phyloP scores from a whole-genome alignment of 2,797 vertebrate genomes.

The Betta splendens region DNA sequence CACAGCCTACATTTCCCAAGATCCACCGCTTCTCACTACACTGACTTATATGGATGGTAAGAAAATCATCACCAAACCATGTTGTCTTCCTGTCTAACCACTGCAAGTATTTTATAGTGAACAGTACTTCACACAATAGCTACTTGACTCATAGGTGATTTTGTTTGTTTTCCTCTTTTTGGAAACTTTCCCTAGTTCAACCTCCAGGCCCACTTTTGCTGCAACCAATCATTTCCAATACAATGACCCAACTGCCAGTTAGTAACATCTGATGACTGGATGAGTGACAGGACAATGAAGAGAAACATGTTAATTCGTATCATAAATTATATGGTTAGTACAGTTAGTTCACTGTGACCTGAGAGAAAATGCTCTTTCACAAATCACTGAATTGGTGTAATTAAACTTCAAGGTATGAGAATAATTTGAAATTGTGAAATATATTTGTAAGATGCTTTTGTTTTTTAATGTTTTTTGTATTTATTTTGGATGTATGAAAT shows the following conservation, averaged over 20 bases:
- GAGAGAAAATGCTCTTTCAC: conserved; percentile 8
- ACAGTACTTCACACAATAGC: no score
- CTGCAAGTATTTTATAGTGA: no score
- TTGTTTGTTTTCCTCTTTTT: no score
- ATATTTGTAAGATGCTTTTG: conserved; percentile 45
- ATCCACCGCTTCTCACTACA: conserved; percentile 85
- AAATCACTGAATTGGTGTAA: conserved; percentile 27
- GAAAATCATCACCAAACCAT: not conserved
- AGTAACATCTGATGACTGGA: conserved; percentile 81
- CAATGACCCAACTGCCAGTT: conserved; percentile 91
- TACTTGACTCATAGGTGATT: no score
- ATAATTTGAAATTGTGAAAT: conserved; percentile 36
- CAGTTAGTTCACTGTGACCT: conserved; percentile 11
- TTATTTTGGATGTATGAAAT: conserved; percentile 89
- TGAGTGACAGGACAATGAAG: conserved; percentile 21
- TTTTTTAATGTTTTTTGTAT: conserved; percentile 78
- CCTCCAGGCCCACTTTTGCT: conserved; percentile 88
- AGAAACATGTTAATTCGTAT: conserved; percentile 9
- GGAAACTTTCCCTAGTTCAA: conserved; percentile 80
- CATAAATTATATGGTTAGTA: not conserved
- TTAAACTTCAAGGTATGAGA: conserved; percentile 10
- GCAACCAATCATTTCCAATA: conserved; percentile 88
- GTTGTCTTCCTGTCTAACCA: not conserved
- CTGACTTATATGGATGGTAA: conserved; percentile 75
- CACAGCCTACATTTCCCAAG: conserved; percentile 88